These are phyloP conservation scores for Melinopterus prodromus DNA, from an alignment of 2,888 invertebrate genomes.

Conservation along the genomic window DNA sequence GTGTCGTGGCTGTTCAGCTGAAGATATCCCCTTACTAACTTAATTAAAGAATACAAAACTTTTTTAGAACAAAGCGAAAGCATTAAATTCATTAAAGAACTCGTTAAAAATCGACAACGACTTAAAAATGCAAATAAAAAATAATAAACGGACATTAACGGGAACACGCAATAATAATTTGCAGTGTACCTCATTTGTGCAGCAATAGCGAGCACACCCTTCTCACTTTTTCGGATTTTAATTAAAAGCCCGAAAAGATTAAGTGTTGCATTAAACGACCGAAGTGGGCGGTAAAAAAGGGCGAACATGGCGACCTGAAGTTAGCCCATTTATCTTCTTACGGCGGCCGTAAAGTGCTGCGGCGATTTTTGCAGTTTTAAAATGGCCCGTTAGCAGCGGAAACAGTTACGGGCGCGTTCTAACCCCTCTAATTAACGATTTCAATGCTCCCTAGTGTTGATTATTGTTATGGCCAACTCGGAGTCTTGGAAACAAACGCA, in stretches of 20 bases:
- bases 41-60: neutral
- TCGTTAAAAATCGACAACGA: slow-evolving; percentile 10
- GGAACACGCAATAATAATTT: slow-evolving; percentile 21
- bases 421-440: slow-evolving; percentile 11
- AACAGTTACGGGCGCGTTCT: neutral
- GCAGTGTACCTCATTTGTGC: neutral
- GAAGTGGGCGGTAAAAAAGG: slow-evolving; percentile 18
- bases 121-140: slow-evolving; percentile 22
- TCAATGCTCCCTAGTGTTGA: neutral
- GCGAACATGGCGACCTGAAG: slow-evolving; percentile 14
- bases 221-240: slow-evolving; percentile 32
- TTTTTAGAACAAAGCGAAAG: neutral
- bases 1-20: too few relatives aligned
- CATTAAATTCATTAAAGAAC: neutral
- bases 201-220: slow-evolving; percentile 6
- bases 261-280: slow-evolving; percentile 26
- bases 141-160: slow-evolving; percentile 10
- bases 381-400: neutral
- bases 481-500: neutral
- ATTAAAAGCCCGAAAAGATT: slow-evolving; percentile 33
- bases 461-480: neutral
- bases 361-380: slow-evolving; percentile 8
- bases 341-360: neutral
- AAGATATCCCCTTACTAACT: too few relatives aligned
- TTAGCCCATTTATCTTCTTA: slow-evolving; percentile 17